Base-by-base conservation (phyloP, 53 echinoderm and acorn worm species). In the Echinarachnius parma region DNA sequence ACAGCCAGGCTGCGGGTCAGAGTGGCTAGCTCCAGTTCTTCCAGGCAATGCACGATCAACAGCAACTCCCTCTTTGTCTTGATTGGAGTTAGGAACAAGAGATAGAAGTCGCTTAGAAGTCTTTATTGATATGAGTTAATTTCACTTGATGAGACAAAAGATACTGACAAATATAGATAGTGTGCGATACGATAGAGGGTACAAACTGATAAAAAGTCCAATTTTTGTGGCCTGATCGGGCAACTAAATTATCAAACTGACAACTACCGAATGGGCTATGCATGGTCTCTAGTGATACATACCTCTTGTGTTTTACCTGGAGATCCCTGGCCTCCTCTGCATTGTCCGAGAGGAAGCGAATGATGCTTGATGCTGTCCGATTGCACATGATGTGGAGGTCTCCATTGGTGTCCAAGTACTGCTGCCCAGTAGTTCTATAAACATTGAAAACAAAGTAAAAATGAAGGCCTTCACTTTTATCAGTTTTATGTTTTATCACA, bases 1-100 rank as follows among this genome's bases (percentile, higher is more conserved):
- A 92, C 80, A 5, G 77, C 58, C 8, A 81, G 70, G 27, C 88
- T 83, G 46, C 85, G 82, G 30, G 66, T 77, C 63, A 98, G 53
- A 2, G 59, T 52, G 3, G 80, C 71, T 19, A 98, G 69, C 29
- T 72, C 56, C 14, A 80, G 75, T 35, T 90, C 83, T 14, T 84
- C 75, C 34, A 55, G 57, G 47, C 98, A 98, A 20, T 55, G 34
- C n/a, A 55, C 28, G 1, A 74, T 32, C 9, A 87, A 20, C 13
- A 61, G 64, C 0, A 61, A 70, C 71, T 78, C 77, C n/a, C n/a
- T n/a, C n/a, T n/a, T n/a, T n/a, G n/a, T n/a, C n/a, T n/a, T n/a
- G n/a, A n/a, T n/a, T n/a, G n/a, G n/a, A n/a, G n/a, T n/a, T n/a
- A n/a, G n/a, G n/a, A n/a, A n/a, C n/a, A n/a, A n/a, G n/a, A n/a